Conservation (phyloP, 2,113 vertebrate genomes). For the Rhabdornis inornatus region DNA sequence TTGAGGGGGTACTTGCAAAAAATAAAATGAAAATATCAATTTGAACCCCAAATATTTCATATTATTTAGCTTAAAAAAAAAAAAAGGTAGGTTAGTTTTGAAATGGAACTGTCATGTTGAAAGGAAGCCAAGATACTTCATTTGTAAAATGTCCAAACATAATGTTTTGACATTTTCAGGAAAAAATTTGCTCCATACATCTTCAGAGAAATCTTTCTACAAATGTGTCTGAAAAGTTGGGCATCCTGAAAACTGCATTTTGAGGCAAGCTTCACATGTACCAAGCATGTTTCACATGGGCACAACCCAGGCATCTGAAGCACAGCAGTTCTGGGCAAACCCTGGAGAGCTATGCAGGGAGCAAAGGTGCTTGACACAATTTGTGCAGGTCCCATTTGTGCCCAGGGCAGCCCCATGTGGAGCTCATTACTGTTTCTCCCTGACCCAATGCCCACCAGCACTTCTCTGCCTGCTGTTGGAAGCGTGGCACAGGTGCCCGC, state of each 20-base stretch:
- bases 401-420: background rate
- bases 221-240: background rate
- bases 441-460: background rate
- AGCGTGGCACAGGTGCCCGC: background rate
- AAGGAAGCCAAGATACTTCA: background rate
- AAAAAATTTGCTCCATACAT: slow-evolving; percentile 7
- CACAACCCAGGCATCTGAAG: background rate
- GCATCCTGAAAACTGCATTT: background rate
- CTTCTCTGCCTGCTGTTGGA: background rate
- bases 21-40: background rate
- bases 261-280: background rate
- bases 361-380: background rate
- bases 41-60: background rate
- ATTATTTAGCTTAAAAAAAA: background rate
- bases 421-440: background rate
- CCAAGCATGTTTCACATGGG: background rate
- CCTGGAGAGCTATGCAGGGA: fast-evolving
- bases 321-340: background rate
- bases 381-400: background rate
- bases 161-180: slow-evolving; percentile 39
- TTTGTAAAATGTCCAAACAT: slow-evolving; percentile 47
- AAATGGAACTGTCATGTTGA: slow-evolving; percentile 10
- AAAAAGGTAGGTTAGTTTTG: background rate
- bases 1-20: background rate
- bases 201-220: slow-evolving; percentile 16